Conservation (phyloP, 1,140 invertebrate genomes). For the Proales similis region DNA sequence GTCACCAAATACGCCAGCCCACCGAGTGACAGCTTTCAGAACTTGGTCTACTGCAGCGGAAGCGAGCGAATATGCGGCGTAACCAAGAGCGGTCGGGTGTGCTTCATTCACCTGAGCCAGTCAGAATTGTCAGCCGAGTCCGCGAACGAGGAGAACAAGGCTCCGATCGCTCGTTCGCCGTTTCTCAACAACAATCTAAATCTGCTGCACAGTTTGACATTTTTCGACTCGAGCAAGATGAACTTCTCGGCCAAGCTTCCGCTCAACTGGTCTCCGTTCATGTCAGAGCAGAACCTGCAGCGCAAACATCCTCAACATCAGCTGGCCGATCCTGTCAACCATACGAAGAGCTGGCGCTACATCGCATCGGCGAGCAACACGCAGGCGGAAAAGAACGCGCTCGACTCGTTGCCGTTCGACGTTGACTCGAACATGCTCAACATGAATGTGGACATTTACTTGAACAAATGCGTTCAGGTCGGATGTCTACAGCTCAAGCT, state of each 20-base stretch:
- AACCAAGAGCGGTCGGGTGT: too few species aligned
- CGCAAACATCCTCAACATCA: slow-evolving; percentile 70
- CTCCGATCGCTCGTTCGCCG: slow-evolving; percentile 58
- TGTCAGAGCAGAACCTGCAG: slow-evolving; percentile 72
- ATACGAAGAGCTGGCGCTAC: slow-evolving; percentile 26
- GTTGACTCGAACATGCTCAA: neutral
- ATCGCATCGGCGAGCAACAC: slow-evolving; percentile 74
- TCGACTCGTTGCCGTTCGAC: neutral
- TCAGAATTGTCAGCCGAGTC: too few species aligned
- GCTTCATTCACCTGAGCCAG: too few species aligned
- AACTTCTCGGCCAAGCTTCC: slow-evolving; percentile 76
- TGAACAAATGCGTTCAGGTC: slow-evolving; percentile 53
- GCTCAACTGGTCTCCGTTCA: slow-evolving; percentile 80
- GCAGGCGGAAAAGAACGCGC: slow-evolving; percentile 62
- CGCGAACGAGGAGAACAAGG: too few species aligned
- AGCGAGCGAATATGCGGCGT: too few species aligned
- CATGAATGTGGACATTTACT: slow-evolving; percentile 20
- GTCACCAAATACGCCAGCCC: too few species aligned
- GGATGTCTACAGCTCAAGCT: slow-evolving; percentile 83
- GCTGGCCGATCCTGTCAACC: slow-evolving; percentile 46
- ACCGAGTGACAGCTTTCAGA: too few species aligned
- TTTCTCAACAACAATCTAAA: slow-evolving; percentile 57
- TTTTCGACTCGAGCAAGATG: slow-evolving; percentile 60
- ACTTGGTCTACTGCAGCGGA: too few species aligned
- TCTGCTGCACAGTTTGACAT: slow-evolving; percentile 60